A percentile compares a stretch with the other conserved stretches of the same genome.
phyloP scores from a whole-genome alignment of 2,797 vertebrate species.

The Mormyrops attenuatus region DNA sequence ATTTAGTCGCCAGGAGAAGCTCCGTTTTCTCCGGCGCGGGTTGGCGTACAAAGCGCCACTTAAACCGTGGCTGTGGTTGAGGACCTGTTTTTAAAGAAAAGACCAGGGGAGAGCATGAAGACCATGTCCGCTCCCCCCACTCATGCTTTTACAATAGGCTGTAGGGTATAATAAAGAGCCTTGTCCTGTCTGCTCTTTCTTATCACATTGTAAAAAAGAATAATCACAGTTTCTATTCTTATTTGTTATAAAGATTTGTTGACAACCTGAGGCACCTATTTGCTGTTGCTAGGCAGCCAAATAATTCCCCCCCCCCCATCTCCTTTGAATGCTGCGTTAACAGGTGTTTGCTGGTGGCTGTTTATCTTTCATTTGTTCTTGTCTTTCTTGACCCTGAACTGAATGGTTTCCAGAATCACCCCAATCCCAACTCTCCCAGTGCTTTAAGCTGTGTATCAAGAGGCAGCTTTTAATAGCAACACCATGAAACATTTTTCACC shows the following conservation, averaged over 20 bases:
- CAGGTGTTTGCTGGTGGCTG: slow-evolving; percentile 75
- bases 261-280: slow-evolving; percentile 71
- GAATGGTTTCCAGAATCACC: slow-evolving; percentile 59
- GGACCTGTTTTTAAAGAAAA: slow-evolving; percentile 22
- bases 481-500: not conserved
- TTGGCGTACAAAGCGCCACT: not conserved
- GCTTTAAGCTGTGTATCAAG: too few relatives aligned
- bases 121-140: not conserved
- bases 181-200: slow-evolving; percentile 52
- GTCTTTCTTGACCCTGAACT: slow-evolving; percentile 70
- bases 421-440: not conserved
- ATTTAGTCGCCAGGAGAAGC: too few relatives aligned
- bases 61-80: slow-evolving; percentile 5
- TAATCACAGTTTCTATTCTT: slow-evolving; percentile 67
- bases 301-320: slow-evolving; percentile 63
- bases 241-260: slow-evolving; percentile 74
- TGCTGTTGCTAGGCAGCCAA: slow-evolving; percentile 73
- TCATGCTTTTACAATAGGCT: slow-evolving; percentile 16
- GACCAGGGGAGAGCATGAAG: not conserved
- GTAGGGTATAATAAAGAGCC: slow-evolving; percentile 28
- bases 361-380: slow-evolving; percentile 69
- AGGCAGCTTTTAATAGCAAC: slow-evolving; percentile 1
- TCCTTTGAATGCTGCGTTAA: slow-evolving; percentile 75
- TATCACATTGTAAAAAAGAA: slow-evolving; percentile 70
- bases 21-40: not conserved